Conservation (phyloP, 2,113 vertebrate species). For the Opisthocomus hoazin region DNA sequence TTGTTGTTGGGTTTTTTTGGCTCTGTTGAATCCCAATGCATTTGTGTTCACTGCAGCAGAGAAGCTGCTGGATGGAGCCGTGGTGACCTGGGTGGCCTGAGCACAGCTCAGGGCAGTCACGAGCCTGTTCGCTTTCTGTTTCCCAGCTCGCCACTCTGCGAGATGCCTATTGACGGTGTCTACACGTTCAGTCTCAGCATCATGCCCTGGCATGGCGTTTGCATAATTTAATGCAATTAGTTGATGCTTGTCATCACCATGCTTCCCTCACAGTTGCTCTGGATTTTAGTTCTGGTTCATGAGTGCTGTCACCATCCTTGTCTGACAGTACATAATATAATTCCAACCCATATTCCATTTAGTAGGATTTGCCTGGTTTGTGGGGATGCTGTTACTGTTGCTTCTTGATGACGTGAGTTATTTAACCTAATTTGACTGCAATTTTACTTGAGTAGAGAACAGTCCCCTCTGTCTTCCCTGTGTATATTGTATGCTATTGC, state of each 20-base stretch:
- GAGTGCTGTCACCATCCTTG: neutral
- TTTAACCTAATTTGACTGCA: neutral
- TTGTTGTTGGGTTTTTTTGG: fast-evolving
- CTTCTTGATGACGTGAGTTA: neutral
- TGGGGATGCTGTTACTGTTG: neutral
- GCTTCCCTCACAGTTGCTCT: neutral
- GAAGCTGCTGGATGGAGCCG: neutral
- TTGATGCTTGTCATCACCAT: neutral
- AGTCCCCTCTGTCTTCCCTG: neutral
- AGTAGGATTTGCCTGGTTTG: neutral
- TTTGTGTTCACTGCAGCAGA: neutral
- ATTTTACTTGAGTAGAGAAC: neutral
- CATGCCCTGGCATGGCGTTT: neutral
- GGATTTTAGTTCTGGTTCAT: neutral
- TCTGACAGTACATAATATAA: neutral
- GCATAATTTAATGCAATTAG: neutral
- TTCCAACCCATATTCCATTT: neutral
- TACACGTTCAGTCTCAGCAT: neutral
- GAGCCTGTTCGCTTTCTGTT: neutral
- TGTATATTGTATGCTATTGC: neutral
- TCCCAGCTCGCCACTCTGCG: fast-evolving
- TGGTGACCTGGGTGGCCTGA: neutral
- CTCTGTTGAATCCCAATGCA: neutral
- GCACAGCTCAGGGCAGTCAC: neutral
- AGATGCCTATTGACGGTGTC: neutral